Evolutionary conservation across 1,140 invertebrate species (phyloP), one percentile per base, ranked within the genome.

Genomic region (Drosophila quadrilineata): DNA sequence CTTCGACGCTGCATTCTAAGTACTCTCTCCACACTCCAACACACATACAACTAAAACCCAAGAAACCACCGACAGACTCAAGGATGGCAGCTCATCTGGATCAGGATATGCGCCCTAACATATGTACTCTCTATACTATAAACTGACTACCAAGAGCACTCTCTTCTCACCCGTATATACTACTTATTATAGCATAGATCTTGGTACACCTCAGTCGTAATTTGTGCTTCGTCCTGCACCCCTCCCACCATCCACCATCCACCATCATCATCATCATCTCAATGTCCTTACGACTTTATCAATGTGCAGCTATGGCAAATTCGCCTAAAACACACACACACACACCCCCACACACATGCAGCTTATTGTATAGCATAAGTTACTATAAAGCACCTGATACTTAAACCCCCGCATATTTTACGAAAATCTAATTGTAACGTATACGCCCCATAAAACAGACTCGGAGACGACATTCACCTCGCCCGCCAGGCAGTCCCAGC

Each of bases 391-490:
- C 57, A 33, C 56, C 28, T 38, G 35, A 33, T n/a, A 19, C 2
- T 3, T 14, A 9, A 6, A 22, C 2, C 5, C 6, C 6, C 0
- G 4, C 16, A 45, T 45, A 16, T 24, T 22, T 6, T 17, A 6
- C 3, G 6, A 17, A 4, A 36, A 14, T 2, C 14, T 76, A 76
- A 77, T 31, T 10, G 1, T 24, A 8, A 0, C 3, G 4, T 59
- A 14, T 38, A 28, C 19, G 54, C n/a, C 16, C 3, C 6, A 16
- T 5, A 17, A 38, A 21, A 35, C 35, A 89, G 88, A 89, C 58
- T 89, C 87, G 26, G 88, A 89, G 71, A 89, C 88, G 40, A 88
- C 88, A 21, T 89, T 89, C 66, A 88, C 70, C 53, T 88, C 88
- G 35, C 77, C 87, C 3, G 70, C 63, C 17, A 75, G 74, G 17